Evolutionary conservation across 2,797 vertebrate genomes (phyloP).

Genomic region (Lemur catta): DNA sequence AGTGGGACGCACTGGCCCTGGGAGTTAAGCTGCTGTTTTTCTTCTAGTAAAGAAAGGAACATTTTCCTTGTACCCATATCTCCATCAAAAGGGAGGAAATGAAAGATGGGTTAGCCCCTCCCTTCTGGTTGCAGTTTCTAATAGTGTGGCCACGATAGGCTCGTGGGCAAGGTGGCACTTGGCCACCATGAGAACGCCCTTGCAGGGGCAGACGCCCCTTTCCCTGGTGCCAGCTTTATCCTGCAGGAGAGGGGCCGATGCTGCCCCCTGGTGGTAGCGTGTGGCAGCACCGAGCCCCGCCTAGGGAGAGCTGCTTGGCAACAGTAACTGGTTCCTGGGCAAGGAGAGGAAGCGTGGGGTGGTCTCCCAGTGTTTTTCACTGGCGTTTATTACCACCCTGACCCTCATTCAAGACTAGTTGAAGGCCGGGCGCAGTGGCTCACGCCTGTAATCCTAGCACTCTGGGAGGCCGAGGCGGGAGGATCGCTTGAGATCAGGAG

Average conservation of each 20-base stretch:
- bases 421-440: too few relatives aligned
- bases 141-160: neutral
- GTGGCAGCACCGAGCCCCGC: accelerated
- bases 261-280: conserved; percentile 1
- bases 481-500: too few relatives aligned
- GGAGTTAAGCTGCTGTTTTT: neutral
- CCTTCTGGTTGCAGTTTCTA: neutral
- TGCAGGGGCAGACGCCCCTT: too few relatives aligned
- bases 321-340: accelerated
- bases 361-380: too few relatives aligned
- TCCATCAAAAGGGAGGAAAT: neutral
- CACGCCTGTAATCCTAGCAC: too few relatives aligned
- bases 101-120: neutral
- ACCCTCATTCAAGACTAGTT: neutral
- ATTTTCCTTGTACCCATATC: neutral
- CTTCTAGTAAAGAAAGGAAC: neutral
- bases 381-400: accelerated
- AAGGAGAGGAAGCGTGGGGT: neutral
- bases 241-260: neutral
- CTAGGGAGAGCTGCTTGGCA: too few relatives aligned
- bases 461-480: too few relatives aligned
- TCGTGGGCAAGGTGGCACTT: neutral
- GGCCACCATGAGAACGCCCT: too few relatives aligned
- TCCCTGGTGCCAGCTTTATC: accelerated
- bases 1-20: neutral